Base-by-base conservation (phyloP, 1,140 invertebrate species). In the Drosophila ironensis region DNA sequence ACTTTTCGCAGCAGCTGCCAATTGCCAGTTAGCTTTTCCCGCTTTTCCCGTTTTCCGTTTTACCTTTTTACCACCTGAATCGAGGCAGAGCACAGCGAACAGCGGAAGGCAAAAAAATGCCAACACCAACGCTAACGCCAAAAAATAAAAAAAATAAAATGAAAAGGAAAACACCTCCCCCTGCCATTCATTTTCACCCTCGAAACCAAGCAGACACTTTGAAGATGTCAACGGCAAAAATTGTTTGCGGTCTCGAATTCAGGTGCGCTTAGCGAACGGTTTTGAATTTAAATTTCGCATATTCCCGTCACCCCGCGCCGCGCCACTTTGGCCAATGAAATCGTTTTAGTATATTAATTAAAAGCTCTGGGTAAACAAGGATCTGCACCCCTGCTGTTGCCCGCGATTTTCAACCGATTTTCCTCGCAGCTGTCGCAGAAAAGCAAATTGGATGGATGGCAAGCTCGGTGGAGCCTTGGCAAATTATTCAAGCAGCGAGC, bases 261-360 rank as follows among this genome's bases (percentile, higher is more conserved):
- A 71, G 68, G 46, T 44, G 40, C 52, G 35, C 28, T 9, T 7
- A 1, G 8, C 19, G 38, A 68, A 67, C 44, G 76, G 53, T 59
- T 63, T 76, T 51, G 56, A 82, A 81, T 68, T 76, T 56, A 38
- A 61, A 66, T 75, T 76, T 75, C 50, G 45, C 52, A 12, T 37
- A 45, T 44, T 50, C 56, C 46, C 47, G 38, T 33, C 5, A 17
- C 30, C 8, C 6, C 2, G 30, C 9, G 3, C 16, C n/a, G 7
- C 27, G 30, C 12, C 54, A 60, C 5, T 12, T 11, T 14, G 30
- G 69, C 46, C 73, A 84, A 84, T 73, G 68, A 74, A 84, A 84
- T 84, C 73, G 70, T 77, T 84, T 86, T 77, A 84, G 78, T 84
- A 84, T 84, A 84, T 84, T 84, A 84, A 84, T 84, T 84, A 84